Evolutionary conservation across 2,888 invertebrate genomes (phyloP), one percentile per base, ranked within the genome.

Genomic region (Melipona bicolor): DNA sequence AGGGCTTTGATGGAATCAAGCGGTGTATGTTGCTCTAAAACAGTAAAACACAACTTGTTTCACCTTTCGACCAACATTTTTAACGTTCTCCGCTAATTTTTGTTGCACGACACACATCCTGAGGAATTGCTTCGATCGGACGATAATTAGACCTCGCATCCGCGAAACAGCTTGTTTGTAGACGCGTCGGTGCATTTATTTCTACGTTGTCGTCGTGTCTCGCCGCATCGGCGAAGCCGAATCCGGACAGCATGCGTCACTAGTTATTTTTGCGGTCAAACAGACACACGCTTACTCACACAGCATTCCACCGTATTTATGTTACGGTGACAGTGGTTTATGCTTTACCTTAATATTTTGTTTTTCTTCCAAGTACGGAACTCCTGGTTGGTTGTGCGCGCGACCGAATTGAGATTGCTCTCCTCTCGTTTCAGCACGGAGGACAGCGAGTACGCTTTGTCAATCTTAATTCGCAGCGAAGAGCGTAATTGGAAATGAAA

Each of bases 191-290:
- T 70, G 73, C 84, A 88, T 90, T 90, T 90, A 90, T 90, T 90
- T 90, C 83, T 76, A 87, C 79, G 85, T 32, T 87, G 90, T 89
- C 83, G 88, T 70, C 83, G 89, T 73, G 86, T 87, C 87, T 86
- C 87, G 86, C 87, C 83, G 86, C 87, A 85, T 61, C 81, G 81
- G 76, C 80, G 82, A 61, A 82, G 80, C 88, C 87, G 88, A 91
- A 90, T 90, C 87, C 88, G 89, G 85, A 87, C 89, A 85, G 90
- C 90, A 90, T 93, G 93, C 93, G 93, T 93, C 93, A 93, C 89
- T 83, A 88, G 93, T 90, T 93, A 93, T 93, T 93, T 93, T 92
- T 85, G 92, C 81, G 81, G n/a, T 71, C 74, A 77, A 83, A 83
- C 85, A 65, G 80, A 79, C 83, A 77, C 81, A 79, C 69, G 65